Percentiles rank a stretch among this genome's conserved stretches.
Conservation (phyloP, 2,888 invertebrate genomes). For the Tetranychus piercei region DNA sequence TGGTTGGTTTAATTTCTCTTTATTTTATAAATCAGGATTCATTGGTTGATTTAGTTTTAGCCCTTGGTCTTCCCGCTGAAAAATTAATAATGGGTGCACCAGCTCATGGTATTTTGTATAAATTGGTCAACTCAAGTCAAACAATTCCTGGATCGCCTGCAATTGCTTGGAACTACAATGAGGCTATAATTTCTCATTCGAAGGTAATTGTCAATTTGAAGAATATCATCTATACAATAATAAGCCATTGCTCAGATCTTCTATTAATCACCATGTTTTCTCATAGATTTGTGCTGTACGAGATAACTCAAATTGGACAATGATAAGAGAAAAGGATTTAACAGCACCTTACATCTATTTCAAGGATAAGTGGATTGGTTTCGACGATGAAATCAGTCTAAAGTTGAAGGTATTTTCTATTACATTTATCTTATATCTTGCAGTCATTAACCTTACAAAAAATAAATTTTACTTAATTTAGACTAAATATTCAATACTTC, state of each 20-base stretch:
- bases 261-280: not conserved
- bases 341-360: constrained; percentile 21
- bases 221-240: not conserved
- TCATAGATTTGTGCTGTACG: constrained; percentile 20
- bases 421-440: not conserved
- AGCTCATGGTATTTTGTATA: constrained; percentile 20
- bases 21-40: constrained; percentile 19
- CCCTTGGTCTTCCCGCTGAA: constrained; percentile 19
- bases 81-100: constrained; percentile 22
- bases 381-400: constrained; percentile 24
- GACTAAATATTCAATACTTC: constrained; percentile 20
- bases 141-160: constrained; percentile 18
- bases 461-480: constrained; percentile 6
- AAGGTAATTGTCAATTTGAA: constrained; percentile 13
- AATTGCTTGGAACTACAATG: constrained; percentile 16
- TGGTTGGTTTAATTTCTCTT: not conserved
- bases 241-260: not conserved
- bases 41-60: constrained; percentile 20
- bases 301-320: constrained; percentile 21
- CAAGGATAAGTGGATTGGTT: constrained; percentile 22
- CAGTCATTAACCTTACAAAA: not conserved
- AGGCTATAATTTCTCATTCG: constrained; percentile 20
- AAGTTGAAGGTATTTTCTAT: constrained; percentile 17
- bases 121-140: constrained; percentile 13
- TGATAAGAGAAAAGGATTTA: constrained; percentile 20